phyloP scores from a whole-genome alignment of 2,888 invertebrate genomes.

The Spodoptera exigua region DNA sequence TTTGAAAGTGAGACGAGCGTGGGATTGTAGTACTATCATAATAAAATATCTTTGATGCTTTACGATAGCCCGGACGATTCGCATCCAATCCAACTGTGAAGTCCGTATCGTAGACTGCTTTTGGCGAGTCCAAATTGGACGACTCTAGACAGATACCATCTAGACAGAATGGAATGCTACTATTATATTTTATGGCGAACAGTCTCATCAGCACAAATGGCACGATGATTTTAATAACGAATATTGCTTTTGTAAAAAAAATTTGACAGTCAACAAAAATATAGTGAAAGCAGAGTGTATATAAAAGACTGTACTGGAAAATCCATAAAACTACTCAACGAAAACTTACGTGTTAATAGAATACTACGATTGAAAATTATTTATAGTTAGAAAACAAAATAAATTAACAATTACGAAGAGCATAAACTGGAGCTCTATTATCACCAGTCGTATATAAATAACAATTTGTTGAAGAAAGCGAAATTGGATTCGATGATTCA shows the following conservation, averaged over 20 bases:
- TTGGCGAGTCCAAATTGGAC: slow-evolving; percentile 56
- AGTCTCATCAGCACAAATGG: not conserved
- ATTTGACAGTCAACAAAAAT: slow-evolving; percentile 40
- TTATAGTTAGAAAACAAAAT: no score
- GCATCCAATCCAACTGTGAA: slow-evolving; percentile 53
- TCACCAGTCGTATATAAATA: slow-evolving; percentile 33
- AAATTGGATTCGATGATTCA: slow-evolving; percentile 60
- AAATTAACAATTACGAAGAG: no score
- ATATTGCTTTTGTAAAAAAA: slow-evolving; percentile 20
- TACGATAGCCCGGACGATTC: slow-evolving; percentile 59
- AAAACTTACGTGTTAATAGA: no score
- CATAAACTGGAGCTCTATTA: no score
- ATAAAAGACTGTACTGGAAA: no score
- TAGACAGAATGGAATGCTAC: slow-evolving; percentile 49
- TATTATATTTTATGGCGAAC: slow-evolving; percentile 18
- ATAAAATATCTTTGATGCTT: slow-evolving; percentile 65
- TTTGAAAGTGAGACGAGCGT: slow-evolving; percentile 79
- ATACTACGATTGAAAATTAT: no score
- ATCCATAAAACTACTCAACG: no score
- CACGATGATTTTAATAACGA: slow-evolving; percentile 18
- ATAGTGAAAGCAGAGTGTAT: slow-evolving; percentile 50
- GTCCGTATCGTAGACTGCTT: slow-evolving; percentile 43
- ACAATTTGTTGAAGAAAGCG: slow-evolving; percentile 59
- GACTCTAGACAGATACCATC: slow-evolving; percentile 52
- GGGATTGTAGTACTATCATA: slow-evolving; percentile 75